Conservation (phyloP, 2,888 invertebrate genomes). For the Elysia crispata region DNA sequence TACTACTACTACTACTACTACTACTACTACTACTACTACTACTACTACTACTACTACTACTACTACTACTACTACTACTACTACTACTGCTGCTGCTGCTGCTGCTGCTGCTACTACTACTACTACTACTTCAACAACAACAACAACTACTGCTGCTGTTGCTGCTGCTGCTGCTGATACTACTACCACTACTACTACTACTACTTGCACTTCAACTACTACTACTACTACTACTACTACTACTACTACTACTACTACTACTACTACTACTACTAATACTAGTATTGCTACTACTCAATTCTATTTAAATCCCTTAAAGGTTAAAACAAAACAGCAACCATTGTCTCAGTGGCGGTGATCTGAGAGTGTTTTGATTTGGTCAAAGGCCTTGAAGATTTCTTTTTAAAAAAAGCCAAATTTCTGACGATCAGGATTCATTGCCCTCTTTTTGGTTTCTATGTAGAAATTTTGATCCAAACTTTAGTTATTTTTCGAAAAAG, state of each 20-base stretch:
- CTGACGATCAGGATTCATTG: no score
- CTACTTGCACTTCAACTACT: not conserved
- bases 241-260: constrained; percentile 1
- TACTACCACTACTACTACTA: constrained; percentile 2
- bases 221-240: constrained; percentile 9
- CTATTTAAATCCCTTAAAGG: no score
- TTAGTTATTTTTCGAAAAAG: no score
- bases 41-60: constrained; percentile 9
- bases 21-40: constrained; percentile 9
- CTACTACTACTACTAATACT: no score
- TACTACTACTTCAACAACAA: not conserved
- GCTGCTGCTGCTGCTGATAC: not conserved
- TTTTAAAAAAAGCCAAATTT: no score
- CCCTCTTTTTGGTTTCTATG: no score
- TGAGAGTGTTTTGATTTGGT: no score
- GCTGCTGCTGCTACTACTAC: not conserved
- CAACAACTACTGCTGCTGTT: not conserved
- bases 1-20: constrained; percentile 9
- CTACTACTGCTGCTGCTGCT: not conserved
- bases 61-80: constrained; percentile 9
- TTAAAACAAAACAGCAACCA: no score
- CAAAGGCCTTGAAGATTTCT: no score
- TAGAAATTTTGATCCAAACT: no score
- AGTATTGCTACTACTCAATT: no score
- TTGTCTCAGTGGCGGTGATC: no score